Percentiles rank a stretch among this genome's conserved stretches.
These are phyloP conservation scores for Coracias cyanogaster DNA, from an alignment of 2,797 vertebrate genomes.

Conservation along the genomic window DNA sequence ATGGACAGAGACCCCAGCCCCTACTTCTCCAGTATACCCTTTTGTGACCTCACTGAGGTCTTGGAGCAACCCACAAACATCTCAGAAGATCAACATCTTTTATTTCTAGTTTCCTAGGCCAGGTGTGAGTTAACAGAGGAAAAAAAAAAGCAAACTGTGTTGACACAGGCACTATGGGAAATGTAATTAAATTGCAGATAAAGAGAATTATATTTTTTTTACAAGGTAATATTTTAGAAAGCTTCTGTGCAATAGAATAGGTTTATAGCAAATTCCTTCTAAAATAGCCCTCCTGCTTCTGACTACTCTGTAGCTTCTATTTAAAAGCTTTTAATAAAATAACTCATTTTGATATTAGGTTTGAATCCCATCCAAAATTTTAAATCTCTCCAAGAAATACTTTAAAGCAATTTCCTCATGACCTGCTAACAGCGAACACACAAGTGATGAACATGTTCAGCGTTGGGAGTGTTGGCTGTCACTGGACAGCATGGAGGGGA, in stretches of 20 bases:
- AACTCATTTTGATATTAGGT: conserved; percentile 73
- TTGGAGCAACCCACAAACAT: not conserved
- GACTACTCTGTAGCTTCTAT: conserved; percentile 32
- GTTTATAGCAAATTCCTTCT: conserved; percentile 68
- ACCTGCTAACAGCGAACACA: conserved; percentile 62
- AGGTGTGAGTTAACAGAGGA: conserved; percentile 30
- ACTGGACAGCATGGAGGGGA: not conserved
- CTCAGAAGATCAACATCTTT: not conserved
- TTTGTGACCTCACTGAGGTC: not conserved
- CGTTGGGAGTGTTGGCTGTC: not conserved
- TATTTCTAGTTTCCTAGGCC: not conserved
- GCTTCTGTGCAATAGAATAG: conserved; percentile 38
- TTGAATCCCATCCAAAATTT: conserved; percentile 67
- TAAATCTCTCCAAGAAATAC: conserved; percentile 68
- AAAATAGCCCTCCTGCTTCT: conserved; percentile 47
- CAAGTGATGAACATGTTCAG: conserved; percentile 50
- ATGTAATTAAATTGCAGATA: conserved; percentile 78
- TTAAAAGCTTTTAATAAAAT: conserved; percentile 78
- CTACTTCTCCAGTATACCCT: not conserved
- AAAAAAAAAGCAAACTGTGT: conserved; percentile 34
- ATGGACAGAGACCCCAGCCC: not conserved
- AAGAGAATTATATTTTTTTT: conserved; percentile 68
- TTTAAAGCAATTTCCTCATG: conserved; percentile 73
- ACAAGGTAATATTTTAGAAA: conserved; percentile 77
- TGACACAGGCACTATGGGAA: conserved; percentile 42